phyloP scores from a whole-genome alignment of 2,888 invertebrate genomes.

The Timandra comae region DNA sequence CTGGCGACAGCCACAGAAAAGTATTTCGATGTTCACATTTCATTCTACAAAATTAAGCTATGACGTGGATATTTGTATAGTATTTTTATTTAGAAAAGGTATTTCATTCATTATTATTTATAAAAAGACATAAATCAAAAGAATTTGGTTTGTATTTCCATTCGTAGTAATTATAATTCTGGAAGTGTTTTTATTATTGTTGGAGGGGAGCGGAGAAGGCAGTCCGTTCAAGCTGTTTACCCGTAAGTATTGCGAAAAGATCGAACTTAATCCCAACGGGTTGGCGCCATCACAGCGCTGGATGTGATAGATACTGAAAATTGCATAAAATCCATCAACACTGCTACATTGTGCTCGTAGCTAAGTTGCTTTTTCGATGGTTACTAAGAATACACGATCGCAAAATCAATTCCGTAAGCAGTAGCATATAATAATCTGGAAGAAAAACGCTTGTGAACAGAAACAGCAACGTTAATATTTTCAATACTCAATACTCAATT shows the following conservation, averaged over 20 bases:
- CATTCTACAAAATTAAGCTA: too few relatives aligned
- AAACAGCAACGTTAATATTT: too few relatives aligned
- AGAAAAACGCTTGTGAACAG: too few relatives aligned
- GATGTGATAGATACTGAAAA: slow-evolving; percentile 75
- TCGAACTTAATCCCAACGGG: slow-evolving; percentile 71
- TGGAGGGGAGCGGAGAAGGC: neutral
- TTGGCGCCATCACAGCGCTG: slow-evolving; percentile 54
- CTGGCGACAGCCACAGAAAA: slow-evolving; percentile 9
- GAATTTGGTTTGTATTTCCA: too few relatives aligned
- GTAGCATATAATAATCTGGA: too few relatives aligned
- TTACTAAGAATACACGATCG: slow-evolving; percentile 16
- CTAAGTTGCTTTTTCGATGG: slow-evolving; percentile 32
- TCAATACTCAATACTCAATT: too few relatives aligned
- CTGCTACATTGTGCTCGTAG: slow-evolving; percentile 51
- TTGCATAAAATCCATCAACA: slow-evolving; percentile 76
- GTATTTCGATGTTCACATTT: slow-evolving; percentile 7
- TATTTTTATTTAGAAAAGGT: too few relatives aligned
- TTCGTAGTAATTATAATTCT: neutral
- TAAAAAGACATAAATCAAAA: too few relatives aligned
- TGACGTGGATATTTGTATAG: too few relatives aligned
- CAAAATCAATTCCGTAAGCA: too few relatives aligned
- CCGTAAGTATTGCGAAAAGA: slow-evolving; percentile 71
- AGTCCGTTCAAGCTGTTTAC: slow-evolving; percentile 54
- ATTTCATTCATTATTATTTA: too few relatives aligned
- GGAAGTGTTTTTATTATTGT: neutral